Evolutionary conservation across 2,113 vertebrate species (phyloP).

Genomic region (Halichoerus grypus): DNA sequence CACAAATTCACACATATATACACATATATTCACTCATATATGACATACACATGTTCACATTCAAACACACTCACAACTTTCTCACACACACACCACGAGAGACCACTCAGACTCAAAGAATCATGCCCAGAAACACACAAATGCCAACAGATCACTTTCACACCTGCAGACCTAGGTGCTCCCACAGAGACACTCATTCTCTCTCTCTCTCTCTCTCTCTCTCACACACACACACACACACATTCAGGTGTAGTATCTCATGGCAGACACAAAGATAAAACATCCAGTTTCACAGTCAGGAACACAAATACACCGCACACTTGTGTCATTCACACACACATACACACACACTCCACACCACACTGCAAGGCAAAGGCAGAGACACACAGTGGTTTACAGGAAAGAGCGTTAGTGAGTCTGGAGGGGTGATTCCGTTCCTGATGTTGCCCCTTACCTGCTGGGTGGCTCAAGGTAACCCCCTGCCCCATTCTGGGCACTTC

Average conservation of each 20-base stretch:
- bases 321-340: neutral
- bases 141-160: neutral
- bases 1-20: neutral
- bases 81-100: neutral
- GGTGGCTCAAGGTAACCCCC: neutral
- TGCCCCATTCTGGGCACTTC: neutral
- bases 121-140: neutral
- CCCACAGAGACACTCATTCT: neutral
- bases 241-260: too few species aligned
- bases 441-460: fast-evolving
- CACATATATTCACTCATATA: neutral
- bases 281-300: neutral
- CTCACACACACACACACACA: neutral
- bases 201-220: neutral
- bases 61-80: too few species aligned
- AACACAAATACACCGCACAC: neutral
- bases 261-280: neutral
- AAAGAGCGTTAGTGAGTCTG: neutral
- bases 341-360: neutral
- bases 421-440: neutral
- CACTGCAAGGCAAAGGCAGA: neutral
- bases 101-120: neutral
- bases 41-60: neutral
- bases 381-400: neutral
- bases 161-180: too few species aligned